These are phyloP conservation scores for Dynastes hyllus DNA, from an alignment of 2,888 invertebrate genomes.

Conservation along the genomic window DNA sequence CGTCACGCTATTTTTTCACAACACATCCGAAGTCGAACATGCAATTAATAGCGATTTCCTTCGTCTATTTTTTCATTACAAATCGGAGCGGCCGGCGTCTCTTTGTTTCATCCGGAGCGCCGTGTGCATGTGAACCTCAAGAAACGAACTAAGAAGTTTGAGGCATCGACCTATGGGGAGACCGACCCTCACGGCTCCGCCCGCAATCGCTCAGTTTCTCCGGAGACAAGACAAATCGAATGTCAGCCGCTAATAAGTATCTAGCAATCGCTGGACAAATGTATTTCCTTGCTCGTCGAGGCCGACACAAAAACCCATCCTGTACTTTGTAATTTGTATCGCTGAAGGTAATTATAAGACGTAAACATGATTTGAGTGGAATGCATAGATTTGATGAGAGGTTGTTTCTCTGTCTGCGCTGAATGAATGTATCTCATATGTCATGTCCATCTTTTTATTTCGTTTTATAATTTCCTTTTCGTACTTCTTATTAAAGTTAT, in stretches of 20 bases:
- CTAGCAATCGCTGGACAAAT: constrained; percentile 72
- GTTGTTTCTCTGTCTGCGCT: constrained; percentile 56
- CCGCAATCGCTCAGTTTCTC: constrained; percentile 69
- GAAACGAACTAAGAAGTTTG: constrained; percentile 37
- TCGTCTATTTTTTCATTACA: constrained; percentile 21
- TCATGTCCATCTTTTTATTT: constrained; percentile 53
- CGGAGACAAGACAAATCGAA: constrained; percentile 74
- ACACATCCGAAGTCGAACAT: constrained; percentile 38
- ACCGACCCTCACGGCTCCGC: constrained; percentile 61
- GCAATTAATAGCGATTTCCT: constrained; percentile 47
- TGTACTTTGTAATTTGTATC: constrained; percentile 72
- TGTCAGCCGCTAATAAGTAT: constrained; percentile 74
- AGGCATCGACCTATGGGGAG: constrained; percentile 42
- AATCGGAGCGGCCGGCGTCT: constrained; percentile 23
- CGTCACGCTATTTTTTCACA: constrained; percentile 13
- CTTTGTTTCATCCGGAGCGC: constrained; percentile 38
- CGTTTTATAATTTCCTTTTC: constrained; percentile 50
- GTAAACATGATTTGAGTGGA: constrained; percentile 61
- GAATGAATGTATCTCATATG: constrained; percentile 59
- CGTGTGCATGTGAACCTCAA: constrained; percentile 41
- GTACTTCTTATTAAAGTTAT: constrained; percentile 49
- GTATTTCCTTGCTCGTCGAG: constrained; percentile 70
- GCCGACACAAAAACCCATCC: constrained; percentile 70
- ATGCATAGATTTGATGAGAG: constrained; percentile 61
- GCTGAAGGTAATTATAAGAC: constrained; percentile 71